These are phyloP conservation scores for Chionis minor DNA, from an alignment of 2,113 vertebrate genomes.

Conservation along the genomic window DNA sequence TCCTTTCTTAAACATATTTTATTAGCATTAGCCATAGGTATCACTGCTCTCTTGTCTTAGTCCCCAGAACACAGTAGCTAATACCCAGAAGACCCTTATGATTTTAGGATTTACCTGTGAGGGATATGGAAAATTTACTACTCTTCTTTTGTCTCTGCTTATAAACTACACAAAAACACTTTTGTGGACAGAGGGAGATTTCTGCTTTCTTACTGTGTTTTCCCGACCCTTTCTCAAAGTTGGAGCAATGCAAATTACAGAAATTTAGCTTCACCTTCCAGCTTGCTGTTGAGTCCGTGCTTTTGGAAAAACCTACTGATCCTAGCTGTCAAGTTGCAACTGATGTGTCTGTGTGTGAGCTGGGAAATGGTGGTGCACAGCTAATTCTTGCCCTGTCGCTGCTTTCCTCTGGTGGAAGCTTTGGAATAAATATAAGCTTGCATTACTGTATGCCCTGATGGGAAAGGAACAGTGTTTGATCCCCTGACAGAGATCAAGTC, in stretches of 20 bases:
- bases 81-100: neutral
- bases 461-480: neutral
- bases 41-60: neutral
- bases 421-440: neutral
- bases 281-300: neutral
- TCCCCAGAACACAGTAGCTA: neutral
- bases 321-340: neutral
- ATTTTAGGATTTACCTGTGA: neutral
- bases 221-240: neutral
- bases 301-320: neutral
- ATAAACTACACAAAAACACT: neutral
- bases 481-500: neutral
- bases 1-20: neutral
- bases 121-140: neutral
- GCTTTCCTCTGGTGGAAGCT: neutral
- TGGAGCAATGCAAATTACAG: neutral
- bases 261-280: neutral
- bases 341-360: neutral
- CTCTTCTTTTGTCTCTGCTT: neutral
- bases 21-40: neutral
- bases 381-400: neutral
- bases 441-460: neutral
- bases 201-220: neutral
- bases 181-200: neutral
- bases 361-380: neutral